Evolutionary conservation across 2,797 vertebrate genomes (phyloP).

Genomic region (Xiphophorus birchmanni): DNA sequence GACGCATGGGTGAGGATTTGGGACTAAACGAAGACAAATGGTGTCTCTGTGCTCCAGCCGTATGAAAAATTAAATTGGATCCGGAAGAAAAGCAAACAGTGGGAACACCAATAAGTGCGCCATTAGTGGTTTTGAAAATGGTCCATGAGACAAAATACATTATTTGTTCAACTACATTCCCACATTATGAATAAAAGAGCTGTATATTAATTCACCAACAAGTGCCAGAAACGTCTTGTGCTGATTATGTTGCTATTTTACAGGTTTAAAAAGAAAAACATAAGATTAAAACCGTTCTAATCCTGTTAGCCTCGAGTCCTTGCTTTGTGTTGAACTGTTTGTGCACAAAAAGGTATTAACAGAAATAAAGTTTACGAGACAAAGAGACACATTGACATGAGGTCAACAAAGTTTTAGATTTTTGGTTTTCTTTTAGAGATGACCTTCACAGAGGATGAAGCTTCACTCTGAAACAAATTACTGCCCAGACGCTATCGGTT

Average conservation of each 20-base stretch:
- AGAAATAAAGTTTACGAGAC: constrained; percentile 53
- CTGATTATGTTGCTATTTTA: background rate
- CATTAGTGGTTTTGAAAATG: background rate
- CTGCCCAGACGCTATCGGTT: constrained; percentile 49
- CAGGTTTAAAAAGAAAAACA: background rate
- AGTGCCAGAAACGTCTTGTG: background rate
- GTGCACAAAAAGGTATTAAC: background rate
- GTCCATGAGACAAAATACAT: background rate
- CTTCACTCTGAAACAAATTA: constrained; percentile 62
- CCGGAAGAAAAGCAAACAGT: background rate
- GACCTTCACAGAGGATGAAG: constrained; percentile 11
- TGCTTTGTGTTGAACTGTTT: background rate
- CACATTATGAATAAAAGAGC: constrained; percentile 1
- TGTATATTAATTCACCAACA: background rate
- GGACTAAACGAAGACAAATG: background rate
- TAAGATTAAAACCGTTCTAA: background rate
- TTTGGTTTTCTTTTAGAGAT: background rate
- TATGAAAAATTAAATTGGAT: no score
- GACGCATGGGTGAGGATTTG: background rate
- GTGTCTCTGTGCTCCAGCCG: no score
- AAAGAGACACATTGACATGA: constrained; percentile 11
- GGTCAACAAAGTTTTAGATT: background rate
- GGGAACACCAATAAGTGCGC: no score
- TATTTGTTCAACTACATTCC: background rate
- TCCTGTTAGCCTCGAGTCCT: background rate